These are phyloP conservation scores for Lethocerus indicus DNA, from an alignment of 1,140 invertebrate genomes.

Conservation along the genomic window DNA sequence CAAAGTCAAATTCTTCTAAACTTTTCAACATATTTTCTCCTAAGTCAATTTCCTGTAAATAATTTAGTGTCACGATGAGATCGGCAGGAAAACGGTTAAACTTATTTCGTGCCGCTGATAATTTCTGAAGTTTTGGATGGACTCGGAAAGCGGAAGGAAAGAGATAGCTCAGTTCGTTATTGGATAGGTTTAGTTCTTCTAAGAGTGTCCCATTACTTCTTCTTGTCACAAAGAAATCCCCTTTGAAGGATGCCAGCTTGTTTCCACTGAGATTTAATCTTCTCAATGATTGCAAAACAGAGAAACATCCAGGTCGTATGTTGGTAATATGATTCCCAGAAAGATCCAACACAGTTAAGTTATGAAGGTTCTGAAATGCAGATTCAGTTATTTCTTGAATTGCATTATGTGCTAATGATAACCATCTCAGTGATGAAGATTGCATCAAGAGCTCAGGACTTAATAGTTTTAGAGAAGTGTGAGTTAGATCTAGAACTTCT, in stretches of 20 bases:
- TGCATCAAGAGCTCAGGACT: slow-evolving; percentile 51
- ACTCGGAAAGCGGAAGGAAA: slow-evolving; percentile 68
- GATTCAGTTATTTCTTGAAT: slow-evolving; percentile 51
- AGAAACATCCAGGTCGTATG: slow-evolving; percentile 48
- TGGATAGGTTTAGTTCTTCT: slow-evolving; percentile 50
- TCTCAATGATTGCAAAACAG: slow-evolving; percentile 47
- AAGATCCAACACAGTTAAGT: slow-evolving; percentile 50
- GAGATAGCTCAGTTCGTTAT: slow-evolving; percentile 59
- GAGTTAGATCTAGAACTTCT: slow-evolving; percentile 50
- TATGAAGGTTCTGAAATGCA: slow-evolving; percentile 51
- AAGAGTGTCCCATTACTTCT: slow-evolving; percentile 36
- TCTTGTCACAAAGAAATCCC: slow-evolving; percentile 54
- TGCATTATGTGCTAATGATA: slow-evolving; percentile 46
- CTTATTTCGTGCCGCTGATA: slow-evolving; percentile 52
- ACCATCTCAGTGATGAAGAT: slow-evolving; percentile 38
- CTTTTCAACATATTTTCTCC: slow-evolving; percentile 55
- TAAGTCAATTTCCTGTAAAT: slow-evolving; percentile 55
- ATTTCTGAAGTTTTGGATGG: slow-evolving; percentile 48
- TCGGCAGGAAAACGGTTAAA: slow-evolving; percentile 70
- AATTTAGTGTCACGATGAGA: slow-evolving; percentile 43
- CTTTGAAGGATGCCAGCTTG: slow-evolving; percentile 55
- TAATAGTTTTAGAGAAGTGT: slow-evolving; percentile 48
- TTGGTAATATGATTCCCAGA: slow-evolving; percentile 58
- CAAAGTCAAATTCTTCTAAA: slow-evolving; percentile 68
- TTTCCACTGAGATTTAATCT: slow-evolving; percentile 48